These are phyloP conservation scores for Hucho hucho DNA, from an alignment of 2,113 vertebrate species.

Conservation along the genomic window DNA sequence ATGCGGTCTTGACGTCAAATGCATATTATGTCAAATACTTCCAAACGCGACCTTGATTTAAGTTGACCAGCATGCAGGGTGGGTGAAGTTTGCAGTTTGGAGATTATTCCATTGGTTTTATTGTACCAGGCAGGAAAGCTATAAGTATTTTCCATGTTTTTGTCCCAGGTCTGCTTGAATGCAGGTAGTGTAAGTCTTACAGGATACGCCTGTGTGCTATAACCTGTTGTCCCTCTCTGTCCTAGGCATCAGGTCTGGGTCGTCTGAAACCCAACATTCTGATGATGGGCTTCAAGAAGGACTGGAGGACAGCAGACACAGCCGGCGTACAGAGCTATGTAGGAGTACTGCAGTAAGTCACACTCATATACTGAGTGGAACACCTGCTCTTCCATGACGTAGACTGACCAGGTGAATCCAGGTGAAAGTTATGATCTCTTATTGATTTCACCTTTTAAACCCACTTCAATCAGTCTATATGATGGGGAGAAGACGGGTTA, in stretches of 20 bases:
- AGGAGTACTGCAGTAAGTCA: constrained; percentile 92
- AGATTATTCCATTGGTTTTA: neutral
- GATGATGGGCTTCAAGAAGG: constrained; percentile 92
- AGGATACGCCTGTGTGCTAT: constrained; percentile 1
- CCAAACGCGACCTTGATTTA: too few species aligned
- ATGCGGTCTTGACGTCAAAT: too few species aligned
- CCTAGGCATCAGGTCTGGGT: constrained; percentile 89
- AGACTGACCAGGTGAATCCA: too few species aligned
- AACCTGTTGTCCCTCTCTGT: neutral
- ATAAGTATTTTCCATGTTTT: neutral
- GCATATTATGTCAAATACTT: too few species aligned
- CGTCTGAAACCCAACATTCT: constrained; percentile 94
- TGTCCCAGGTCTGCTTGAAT: neutral
- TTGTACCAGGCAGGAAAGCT: neutral
- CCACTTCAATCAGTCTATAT: too few species aligned
- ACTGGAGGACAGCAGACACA: constrained; percentile 80
- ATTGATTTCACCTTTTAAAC: too few species aligned
- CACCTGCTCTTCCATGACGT: too few species aligned
- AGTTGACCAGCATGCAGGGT: neutral
- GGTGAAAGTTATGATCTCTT: too few species aligned
- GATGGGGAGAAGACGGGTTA: too few species aligned
- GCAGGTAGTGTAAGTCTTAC: neutral
- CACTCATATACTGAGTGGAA: neutral
- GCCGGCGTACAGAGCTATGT: constrained; percentile 84
- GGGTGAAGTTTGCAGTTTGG: neutral